Conservation (phyloP, 2,113 vertebrate species). For the Burhinus oedicnemus region DNA sequence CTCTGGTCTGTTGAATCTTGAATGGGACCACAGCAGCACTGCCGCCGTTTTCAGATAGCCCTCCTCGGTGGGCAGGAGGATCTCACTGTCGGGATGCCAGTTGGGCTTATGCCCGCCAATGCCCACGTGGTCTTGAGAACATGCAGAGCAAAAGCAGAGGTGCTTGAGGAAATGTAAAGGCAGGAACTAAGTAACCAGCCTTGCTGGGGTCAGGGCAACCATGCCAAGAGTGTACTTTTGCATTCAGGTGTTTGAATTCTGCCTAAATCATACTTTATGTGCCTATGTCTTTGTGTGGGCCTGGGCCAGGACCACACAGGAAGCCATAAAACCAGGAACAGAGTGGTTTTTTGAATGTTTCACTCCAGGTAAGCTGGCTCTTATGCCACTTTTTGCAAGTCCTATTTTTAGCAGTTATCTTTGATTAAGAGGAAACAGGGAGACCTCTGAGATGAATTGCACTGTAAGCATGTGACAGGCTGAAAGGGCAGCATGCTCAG, state of each 20-base stretch:
- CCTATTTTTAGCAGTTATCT: neutral
- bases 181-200: neutral
- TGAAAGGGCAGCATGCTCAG: neutral
- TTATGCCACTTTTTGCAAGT: neutral
- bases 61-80: neutral
- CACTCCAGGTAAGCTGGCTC: neutral
- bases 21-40: neutral
- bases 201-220: neutral
- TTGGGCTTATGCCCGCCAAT: neutral
- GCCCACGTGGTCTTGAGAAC: fast-evolving
- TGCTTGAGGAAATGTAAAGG: neutral
- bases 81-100: neutral
- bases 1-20: neutral
- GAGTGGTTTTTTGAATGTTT: neutral
- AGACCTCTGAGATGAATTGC: neutral
- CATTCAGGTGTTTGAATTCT: neutral
- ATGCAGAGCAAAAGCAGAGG: neutral
- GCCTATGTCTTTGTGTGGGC: neutral
- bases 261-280: neutral
- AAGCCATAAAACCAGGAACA: neutral
- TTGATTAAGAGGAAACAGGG: neutral
- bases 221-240: neutral
- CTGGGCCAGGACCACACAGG: neutral
- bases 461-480: neutral
- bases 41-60: fast-evolving